Evolutionary conservation across 2,797 vertebrate species (phyloP), one percentile per base, ranked within the genome.

Genomic region (Megaceryle alcyon): DNA sequence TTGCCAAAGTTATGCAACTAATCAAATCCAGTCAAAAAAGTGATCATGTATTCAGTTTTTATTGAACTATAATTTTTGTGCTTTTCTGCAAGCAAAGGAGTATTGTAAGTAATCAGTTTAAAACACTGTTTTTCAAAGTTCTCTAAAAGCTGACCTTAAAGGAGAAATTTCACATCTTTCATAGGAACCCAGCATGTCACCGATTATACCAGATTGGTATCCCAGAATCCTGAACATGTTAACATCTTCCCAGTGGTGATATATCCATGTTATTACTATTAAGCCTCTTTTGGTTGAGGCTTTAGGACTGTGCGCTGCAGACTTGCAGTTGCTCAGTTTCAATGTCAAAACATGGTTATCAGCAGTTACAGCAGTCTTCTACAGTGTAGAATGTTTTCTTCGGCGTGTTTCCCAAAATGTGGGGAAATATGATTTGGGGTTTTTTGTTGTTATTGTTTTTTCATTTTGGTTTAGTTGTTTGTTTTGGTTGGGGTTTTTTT

Each of bases 341-440:
- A 48, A 57, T 96, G 87, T 95, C 88, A 95, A 87, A 94, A 92
- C 93, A 86, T 95, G 96, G 96, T 95, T 97, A 94, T 95, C 90
- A 96, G 95, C 96, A 97, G 94, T 96, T 97, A 90, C 63, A 53
- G 89, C 88, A 97, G 96, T 96, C 96, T 98, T 98, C 98, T 98
- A 98, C 98, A 97, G 70, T 98, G 98, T 98, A 98, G 98, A 98
- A 97, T 95, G 88, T 96, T 96, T 96, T 94, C 90, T 95, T 96
- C 96, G 96, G 89, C 94, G 95, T 96, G 93, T 98, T 97, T 98
- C 98, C 97, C 98, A 96, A 97, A 95, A 93, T 88, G 82, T 79
- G 92, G 97, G 97, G 92, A 96, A 96, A 90, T 94, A 69, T 2
- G 6, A 75, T 75, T 77, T 59, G 72, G 59, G 35, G 44, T 29